phyloP scores from a whole-genome alignment of 2,888 invertebrate species.

The Cantharis flavilabris region DNA sequence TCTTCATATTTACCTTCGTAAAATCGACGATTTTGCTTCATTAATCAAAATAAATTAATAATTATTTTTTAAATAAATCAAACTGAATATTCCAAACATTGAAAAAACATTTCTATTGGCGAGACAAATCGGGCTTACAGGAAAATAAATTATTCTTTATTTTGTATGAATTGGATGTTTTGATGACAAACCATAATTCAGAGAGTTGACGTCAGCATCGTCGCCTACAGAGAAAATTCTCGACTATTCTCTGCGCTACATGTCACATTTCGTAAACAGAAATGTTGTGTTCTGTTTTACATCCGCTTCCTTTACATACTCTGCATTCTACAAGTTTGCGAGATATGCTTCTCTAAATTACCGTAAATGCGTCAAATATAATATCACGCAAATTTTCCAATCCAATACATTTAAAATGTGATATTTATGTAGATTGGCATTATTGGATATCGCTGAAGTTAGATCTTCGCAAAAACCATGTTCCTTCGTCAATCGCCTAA shows the following conservation, averaged over 20 bases:
- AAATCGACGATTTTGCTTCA: background rate
- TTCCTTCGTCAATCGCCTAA: background rate
- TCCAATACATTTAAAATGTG: constrained; percentile 3
- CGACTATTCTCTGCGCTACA: background rate
- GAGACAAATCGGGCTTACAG: background rate
- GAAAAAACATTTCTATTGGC: background rate
- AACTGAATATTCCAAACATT: background rate
- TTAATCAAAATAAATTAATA: background rate
- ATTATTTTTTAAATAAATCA: background rate
- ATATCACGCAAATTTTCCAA: background rate
- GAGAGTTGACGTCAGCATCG: background rate
- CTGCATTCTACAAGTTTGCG: background rate
- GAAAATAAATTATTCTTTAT: background rate
- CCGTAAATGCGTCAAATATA: constrained; percentile 9
- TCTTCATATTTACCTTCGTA: background rate
- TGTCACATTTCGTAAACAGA: constrained; percentile 14
- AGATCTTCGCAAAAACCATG: background rate
- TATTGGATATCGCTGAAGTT: background rate
- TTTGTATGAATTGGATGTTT: background rate
- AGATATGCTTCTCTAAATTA: constrained; percentile 8
- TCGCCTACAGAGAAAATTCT: constrained; percentile 1
- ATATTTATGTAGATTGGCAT: background rate
- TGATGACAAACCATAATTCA: constrained; percentile 2
- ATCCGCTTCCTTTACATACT: constrained; percentile 14
- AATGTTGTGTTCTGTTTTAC: constrained; percentile 14